phyloP scores from a whole-genome alignment of 2,888 invertebrate species.

The Megaustenia siamemsis region DNA sequence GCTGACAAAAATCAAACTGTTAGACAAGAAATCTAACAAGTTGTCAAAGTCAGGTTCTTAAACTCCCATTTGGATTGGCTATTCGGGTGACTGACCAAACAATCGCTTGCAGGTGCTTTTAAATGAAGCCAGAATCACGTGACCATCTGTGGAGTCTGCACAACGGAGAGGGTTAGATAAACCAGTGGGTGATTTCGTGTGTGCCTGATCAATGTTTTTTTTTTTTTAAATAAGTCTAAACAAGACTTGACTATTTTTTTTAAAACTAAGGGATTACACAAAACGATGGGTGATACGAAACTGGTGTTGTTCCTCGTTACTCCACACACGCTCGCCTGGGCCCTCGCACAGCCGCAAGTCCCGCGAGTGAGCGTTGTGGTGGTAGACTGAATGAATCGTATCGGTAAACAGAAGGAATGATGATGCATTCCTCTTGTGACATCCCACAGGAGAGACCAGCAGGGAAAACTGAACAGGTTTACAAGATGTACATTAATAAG shows the following conservation, averaged over 20 bases:
- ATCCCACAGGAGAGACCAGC: too few relatives aligned
- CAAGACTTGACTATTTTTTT: background rate
- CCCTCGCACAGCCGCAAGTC: background rate
- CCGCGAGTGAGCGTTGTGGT: background rate
- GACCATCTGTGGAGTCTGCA: background rate
- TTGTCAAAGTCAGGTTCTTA: too few relatives aligned
- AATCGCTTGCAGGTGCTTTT: background rate
- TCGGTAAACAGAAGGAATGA: too few relatives aligned
- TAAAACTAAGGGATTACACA: background rate
- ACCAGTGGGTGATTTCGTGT: background rate
- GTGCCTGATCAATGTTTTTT: too few relatives aligned
- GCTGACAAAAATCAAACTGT: too few relatives aligned
- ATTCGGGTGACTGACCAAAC: background rate
- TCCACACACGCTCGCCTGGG: background rate
- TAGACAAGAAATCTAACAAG: too few relatives aligned
- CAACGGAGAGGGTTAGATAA: background rate
- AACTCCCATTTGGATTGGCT: background rate
- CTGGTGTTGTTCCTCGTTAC: background rate
- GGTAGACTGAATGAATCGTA: too few relatives aligned
- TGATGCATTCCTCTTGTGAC: too few relatives aligned
- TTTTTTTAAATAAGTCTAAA: too few relatives aligned
- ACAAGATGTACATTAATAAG: too few relatives aligned
- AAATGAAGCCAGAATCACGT: background rate
- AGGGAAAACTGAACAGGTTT: too few relatives aligned
- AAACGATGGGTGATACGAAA: background rate